phyloP scores from a whole-genome alignment of 2,113 vertebrate species.

The Passerina amoena region DNA sequence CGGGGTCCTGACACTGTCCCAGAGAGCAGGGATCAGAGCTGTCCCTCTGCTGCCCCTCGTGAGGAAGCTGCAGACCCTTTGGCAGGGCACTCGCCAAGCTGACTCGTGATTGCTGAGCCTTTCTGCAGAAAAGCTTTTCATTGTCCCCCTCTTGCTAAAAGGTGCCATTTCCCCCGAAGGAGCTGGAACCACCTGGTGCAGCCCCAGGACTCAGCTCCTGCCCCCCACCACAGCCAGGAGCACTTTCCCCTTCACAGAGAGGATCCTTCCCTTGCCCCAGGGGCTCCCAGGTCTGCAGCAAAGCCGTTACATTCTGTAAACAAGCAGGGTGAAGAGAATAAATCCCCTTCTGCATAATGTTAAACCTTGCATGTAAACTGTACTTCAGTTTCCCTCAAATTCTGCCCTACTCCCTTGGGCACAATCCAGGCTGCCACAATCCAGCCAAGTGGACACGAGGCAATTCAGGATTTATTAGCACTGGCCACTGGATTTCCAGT shows the following conservation, averaged over 20 bases:
- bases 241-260: not conserved
- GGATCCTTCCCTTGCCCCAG: not conserved
- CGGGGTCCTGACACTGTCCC: not conserved
- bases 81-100: not conserved
- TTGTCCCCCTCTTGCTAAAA: not conserved
- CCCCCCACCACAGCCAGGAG: not conserved
- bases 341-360: not conserved
- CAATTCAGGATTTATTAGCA: not conserved
- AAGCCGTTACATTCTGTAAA: rapidly evolving
- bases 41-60: not conserved
- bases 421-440: not conserved
- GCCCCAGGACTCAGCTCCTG: not conserved
- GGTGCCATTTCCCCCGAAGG: rapidly evolving
- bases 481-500: not conserved
- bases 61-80: not conserved
- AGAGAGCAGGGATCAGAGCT: not conserved
- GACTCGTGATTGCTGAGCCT: rapidly evolving
- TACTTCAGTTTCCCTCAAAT: not conserved
- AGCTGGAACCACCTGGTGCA: not conserved
- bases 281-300: not conserved
- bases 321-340: too few species aligned
- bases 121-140: not conserved
- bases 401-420: not conserved
- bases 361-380: not conserved
- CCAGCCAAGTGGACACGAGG: not conserved